phyloP scores from a whole-genome alignment of 2,797 vertebrate genomes.

The Muscicapa striata region DNA sequence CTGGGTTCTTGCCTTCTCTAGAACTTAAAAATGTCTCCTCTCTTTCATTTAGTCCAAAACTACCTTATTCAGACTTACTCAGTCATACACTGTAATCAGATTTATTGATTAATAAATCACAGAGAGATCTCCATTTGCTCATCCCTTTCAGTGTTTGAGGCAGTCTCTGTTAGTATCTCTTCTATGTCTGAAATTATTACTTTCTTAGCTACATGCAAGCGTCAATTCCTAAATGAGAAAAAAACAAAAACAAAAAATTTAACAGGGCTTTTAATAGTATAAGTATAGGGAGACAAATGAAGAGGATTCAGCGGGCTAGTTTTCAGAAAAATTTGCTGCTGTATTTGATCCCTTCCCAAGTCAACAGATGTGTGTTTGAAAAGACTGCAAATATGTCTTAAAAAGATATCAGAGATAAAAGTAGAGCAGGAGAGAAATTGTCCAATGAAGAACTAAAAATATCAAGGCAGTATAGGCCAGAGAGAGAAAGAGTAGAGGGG shows the following conservation, averaged over 20 bases:
- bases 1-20: neutral
- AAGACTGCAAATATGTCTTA: neutral
- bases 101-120: neutral
- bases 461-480: neutral
- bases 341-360: neutral
- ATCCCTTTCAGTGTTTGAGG: neutral
- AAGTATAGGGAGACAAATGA: neutral
- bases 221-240: neutral
- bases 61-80: neutral
- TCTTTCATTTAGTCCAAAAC: neutral
- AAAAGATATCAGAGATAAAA: neutral
- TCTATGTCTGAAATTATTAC: neutral
- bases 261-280: neutral
- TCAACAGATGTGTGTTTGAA: neutral
- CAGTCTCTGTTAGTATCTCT: neutral
- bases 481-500: neutral
- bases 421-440: neutral
- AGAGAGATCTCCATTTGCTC: neutral
- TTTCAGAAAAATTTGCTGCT: neutral
- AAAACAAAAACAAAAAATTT: neutral
- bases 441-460: neutral
- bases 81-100: neutral
- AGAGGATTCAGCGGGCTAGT: neutral
- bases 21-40: neutral
- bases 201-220: neutral